phyloP scores from a whole-genome alignment of 1,140 invertebrate genomes.

The Drosophila miranda region DNA sequence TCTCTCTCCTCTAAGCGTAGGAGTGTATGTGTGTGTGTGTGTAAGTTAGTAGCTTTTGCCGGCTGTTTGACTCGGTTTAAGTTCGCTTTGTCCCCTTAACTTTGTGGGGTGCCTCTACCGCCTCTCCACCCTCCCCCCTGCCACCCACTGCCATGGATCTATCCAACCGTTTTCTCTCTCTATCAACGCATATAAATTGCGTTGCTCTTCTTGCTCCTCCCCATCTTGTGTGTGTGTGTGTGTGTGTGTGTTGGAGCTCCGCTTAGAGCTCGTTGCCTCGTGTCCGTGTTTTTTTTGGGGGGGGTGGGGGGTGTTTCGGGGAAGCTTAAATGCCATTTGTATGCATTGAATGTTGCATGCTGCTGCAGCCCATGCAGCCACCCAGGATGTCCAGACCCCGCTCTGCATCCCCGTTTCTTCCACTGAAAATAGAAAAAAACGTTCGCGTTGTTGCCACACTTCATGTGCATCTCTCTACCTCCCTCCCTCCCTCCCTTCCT shows the following conservation, averaged over 20 bases:
- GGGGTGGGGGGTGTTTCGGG: not conserved
- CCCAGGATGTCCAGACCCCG: conserved; percentile 22
- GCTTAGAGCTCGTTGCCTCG: conserved; percentile 62
- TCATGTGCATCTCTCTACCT: conserved; percentile 30
- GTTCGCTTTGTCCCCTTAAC: conserved; percentile 46
- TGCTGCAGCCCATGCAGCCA: conserved; percentile 7
- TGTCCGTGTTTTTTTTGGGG: conserved; percentile 31
- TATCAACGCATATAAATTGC: conserved; percentile 46
- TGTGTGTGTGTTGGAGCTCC: conserved; percentile 50
- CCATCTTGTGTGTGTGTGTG: not conserved
- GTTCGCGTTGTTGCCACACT: conserved; percentile 67
- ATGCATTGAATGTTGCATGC: conserved; percentile 80
- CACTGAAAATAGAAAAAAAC: conserved; percentile 23
- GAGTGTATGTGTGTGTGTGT: conserved; percentile 30
- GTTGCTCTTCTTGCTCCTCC: conserved; percentile 15
- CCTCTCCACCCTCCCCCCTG: no score
- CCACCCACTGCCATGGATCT: no score
- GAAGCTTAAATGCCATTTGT: conserved; percentile 81
- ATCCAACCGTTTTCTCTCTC: conserved; percentile 14
- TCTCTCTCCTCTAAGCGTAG: no score
- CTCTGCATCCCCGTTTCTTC: not conserved
- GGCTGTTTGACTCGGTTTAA: conserved; percentile 75
- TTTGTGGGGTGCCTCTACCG: conserved; percentile 25
- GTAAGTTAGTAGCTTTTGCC: conserved; percentile 76
- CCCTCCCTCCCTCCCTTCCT: no score